A percentile compares a stretch with the other conserved stretches of the same genome.
Evolutionary conservation across 2,797 vertebrate species (phyloP).

Genomic region (Darevskia mixta): DNA sequence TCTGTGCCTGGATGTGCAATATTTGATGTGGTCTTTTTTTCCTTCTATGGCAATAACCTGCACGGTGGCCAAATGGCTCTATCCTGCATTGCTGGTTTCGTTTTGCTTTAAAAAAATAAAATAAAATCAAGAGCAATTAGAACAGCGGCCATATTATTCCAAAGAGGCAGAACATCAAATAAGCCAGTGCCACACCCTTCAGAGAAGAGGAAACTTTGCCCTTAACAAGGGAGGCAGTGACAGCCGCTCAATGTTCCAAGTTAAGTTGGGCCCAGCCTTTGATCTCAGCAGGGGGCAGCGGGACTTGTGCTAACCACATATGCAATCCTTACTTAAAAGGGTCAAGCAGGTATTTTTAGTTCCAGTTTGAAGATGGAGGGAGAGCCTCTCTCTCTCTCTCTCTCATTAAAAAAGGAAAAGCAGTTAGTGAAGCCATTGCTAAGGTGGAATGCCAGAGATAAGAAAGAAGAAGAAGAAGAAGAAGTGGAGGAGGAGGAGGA

Average conservation of each 20-base stretch:
- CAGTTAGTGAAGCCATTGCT: not conserved
- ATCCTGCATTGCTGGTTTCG: constrained; percentile 34
- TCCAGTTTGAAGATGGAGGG: constrained; percentile 42
- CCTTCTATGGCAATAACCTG: too few relatives aligned
- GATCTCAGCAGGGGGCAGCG: constrained; percentile 71
- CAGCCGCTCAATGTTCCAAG: constrained; percentile 49
- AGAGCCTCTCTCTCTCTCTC: constrained; percentile 39
- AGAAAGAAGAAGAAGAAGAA: not conserved
- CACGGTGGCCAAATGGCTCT: constrained; percentile 9
- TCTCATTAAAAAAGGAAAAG: not conserved
- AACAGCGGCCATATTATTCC: not conserved
- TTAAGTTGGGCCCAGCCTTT: constrained; percentile 68
- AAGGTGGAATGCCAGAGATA: constrained; percentile 1
- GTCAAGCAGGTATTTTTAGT: constrained; percentile 75
- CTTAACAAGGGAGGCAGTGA: constrained; percentile 70
- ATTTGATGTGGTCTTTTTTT: constrained; percentile 71
- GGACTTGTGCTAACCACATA: constrained; percentile 64
- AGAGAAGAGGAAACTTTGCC: constrained; percentile 59
- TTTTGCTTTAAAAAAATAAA: not conserved
- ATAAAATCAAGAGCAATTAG: constrained; percentile 38
- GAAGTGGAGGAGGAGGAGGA: too few relatives aligned
- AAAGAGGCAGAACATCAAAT: constrained; percentile 74
- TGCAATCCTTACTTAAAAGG: constrained; percentile 57
- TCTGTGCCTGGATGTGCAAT: constrained; percentile 69
- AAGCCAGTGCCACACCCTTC: constrained; percentile 67